Base-by-base conservation (phyloP, 2,797 vertebrate species). In the Sebastes wilsoni region DNA sequence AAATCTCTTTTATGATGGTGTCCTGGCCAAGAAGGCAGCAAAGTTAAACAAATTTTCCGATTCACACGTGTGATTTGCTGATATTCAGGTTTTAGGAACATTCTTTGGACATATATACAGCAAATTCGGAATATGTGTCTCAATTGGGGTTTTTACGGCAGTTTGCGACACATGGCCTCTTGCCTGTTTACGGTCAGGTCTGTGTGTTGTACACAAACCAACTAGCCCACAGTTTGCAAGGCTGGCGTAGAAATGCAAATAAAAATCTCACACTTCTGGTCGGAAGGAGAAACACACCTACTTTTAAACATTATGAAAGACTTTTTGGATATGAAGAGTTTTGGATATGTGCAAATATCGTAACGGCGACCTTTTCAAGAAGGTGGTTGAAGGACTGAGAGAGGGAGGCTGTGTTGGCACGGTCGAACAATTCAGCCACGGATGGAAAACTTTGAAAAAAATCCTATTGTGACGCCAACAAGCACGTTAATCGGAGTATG, bases 71-170 rank as follows among this genome's bases (percentile, higher is more conserved):
- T 9, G 49, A 52, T 12, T 30, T 60, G 18, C 16, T 5, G 18
- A 20, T 61, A 12, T 34, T 30, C 6, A 12, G 30, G 5, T 62
- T n/a, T 52, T 52, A 52, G 20, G 8, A 16, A 16, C 38, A 42
- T 46, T 46, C 42, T 46, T 18, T 46, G 16, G 16, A 18, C 42
- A 8, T 46, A 7, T 46, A 18, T 46, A 46, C 42, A 46, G 42
- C 3, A 46, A 18, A 46, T 18, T 18, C 0, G 0, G 0, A 46
- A 18, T 46, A 46, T 46, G 42, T 18, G 16, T 46, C 42, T 46
- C 42, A 18, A 46, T 46, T 46, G 6, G 38, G 1, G 7, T 18
- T 46, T 46, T 20, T 46, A 46, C 16, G 16, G 42, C 3, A 46
- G 42, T 46, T 46, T 46, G 42, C 16, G 16, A 46, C 42, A 46